Base-by-base conservation (phyloP, 2,888 invertebrate genomes). In the Thalpophila matura region DNA sequence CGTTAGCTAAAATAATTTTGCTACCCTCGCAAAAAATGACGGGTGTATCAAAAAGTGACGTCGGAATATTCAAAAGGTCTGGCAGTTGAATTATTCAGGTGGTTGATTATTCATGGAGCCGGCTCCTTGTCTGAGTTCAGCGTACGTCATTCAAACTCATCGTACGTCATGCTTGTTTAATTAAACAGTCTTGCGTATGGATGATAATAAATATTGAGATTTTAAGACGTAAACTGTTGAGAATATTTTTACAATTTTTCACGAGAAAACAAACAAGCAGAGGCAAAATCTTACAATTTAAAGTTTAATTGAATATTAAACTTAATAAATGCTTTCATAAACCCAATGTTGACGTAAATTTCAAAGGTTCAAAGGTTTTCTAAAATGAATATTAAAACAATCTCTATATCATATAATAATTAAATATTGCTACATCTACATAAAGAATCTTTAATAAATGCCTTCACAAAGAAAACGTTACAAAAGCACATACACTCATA, bases 21-120 rank as follows among this genome's bases (percentile, higher is more conserved):
- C 26, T 18, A 2, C 12, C n/a, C 7, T 49, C 40, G 22, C 42
- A 66, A 72, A 72, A 72, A 72, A 69, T 72, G 50, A 62, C 63
- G 57, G 56, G 20, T 57, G 75, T 63, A 69, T 63, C 63, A 73
- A 76, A 77, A 77, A 79, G 42, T 79, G 76, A 64, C 73, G 66
- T 22, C 51, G 43, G 51, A 72, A 74, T 79, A 79, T 76, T 74
- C 70, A 77, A 70, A 58, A 53, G 62, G 59, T 45, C 61, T 58
- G 49, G 12, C 31, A 69, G 69, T 57, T 76, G 77, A 78, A 78
- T 78, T 65, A 78, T 78, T 77, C 79, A 77, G 66, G n/a, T 50
- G 43, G 74, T 78, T 70, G 67, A 70, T 74, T 77, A 78, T 78
- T 78, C 79, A 78, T 78, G 69, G 68, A 59, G 55, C 35, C n/a